phyloP scores from a whole-genome alignment of 2,113 vertebrate species.

The Phycodurus eques region DNA sequence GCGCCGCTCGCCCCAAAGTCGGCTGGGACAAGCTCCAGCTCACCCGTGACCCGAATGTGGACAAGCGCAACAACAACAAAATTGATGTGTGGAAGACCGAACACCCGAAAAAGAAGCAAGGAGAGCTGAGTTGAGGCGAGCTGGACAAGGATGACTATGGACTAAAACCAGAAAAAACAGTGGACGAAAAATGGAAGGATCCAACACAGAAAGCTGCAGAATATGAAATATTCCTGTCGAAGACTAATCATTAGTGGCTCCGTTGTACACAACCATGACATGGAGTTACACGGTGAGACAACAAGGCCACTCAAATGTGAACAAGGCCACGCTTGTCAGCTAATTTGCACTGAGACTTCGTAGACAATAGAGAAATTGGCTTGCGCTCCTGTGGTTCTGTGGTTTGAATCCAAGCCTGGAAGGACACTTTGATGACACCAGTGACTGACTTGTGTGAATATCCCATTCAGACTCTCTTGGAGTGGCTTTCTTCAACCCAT shows the following conservation, averaged over 20 bases:
- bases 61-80: too few relatives aligned
- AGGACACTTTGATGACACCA: slow-evolving; percentile 15
- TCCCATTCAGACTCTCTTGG: background rate
- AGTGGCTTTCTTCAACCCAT: background rate
- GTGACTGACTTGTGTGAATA: slow-evolving; percentile 19
- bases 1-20: too few relatives aligned
- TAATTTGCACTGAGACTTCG: slow-evolving; percentile 56
- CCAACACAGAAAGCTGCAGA: background rate
- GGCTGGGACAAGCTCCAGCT: too few relatives aligned
- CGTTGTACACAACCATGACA: slow-evolving; percentile 11
- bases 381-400: slow-evolving; percentile 20
- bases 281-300: slow-evolving; percentile 4
- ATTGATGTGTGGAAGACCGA: too few relatives aligned
- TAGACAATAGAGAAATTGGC: slow-evolving; percentile 12
- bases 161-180: slow-evolving; percentile 5
- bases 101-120: too few relatives aligned
- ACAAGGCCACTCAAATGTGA: slow-evolving; percentile 44
- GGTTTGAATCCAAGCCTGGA: slow-evolving; percentile 12
- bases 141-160: background rate
- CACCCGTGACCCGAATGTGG: too few relatives aligned
- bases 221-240: background rate
- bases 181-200: background rate
- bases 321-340: slow-evolving; percentile 21
- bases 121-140: background rate
- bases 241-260: background rate